Base-by-base conservation (phyloP, 2,797 vertebrate genomes). In the Crocidura indochinensis region DNA sequence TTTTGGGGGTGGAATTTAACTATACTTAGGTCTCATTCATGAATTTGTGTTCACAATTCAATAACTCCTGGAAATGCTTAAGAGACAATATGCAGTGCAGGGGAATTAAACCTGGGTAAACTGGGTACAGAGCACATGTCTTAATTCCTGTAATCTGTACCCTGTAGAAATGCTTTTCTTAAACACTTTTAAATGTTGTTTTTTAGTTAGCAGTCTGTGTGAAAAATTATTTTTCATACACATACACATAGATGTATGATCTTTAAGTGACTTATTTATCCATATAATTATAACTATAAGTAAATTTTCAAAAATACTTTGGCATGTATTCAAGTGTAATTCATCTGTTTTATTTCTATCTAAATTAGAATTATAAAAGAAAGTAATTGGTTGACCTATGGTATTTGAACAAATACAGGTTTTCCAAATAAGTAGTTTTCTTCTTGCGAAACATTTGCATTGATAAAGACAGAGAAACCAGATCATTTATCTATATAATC, bases 261-360 rank as follows among this genome's bases (percentile, higher is more conserved):
- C 12, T 53, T 38, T 38, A 38, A 4, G 38, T 38, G 38, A 38
- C 38, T 53, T 53, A 53, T 14, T 17, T 53, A 53, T 53, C 38
- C n/a, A n/a, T n/a, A 10, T 53, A 53, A 53, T 12, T 53, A 53
- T 88, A 79, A 38, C 38, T 65, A 89, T 38, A 26, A 67, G 86
- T 84, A 73, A 84, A 85, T n/a, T 38, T 53, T 84, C 26, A n/a
- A 93, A 92, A 89, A 74, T 68, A 93, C 95, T 95, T 96, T 89
- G 82, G 56, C 75, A 74, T n/a, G 29, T 84, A 71, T 91, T 91
- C 84, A 93, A 92, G 49, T 83, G 75, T 83, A 93, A 87, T 92
- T 87, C 86, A 90, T 82, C 92, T 91, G 31, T 86, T 95, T 94
- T 92, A 78, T 89, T 90, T 84, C 77, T 29, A 6, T 81, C 71